Conservation (phyloP, 2,797 vertebrate species). For the Nyctalus aviator region DNA sequence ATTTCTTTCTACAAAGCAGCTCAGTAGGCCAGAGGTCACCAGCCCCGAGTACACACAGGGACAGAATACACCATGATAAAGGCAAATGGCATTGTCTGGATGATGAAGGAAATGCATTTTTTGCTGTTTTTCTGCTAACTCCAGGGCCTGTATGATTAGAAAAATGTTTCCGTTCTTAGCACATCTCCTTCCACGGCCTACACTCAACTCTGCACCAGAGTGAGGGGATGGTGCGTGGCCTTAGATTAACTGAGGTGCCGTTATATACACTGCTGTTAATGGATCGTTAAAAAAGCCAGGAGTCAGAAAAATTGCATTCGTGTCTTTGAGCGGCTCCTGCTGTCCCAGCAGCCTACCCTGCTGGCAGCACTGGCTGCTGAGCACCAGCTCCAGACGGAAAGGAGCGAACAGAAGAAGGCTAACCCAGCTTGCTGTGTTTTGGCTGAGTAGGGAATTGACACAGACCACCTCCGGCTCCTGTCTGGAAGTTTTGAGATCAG, state of each 20-base stretch:
- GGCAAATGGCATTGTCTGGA: background rate
- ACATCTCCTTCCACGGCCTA: background rate
- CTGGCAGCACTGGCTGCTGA: conserved; percentile 73
- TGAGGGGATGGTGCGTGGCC: conserved; percentile 17
- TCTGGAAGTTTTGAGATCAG: conserved; percentile 84
- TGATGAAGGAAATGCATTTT: background rate
- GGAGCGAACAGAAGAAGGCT: conserved; percentile 70
- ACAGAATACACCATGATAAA: background rate
- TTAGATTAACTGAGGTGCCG: conserved; percentile 67
- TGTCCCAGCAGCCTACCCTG: conserved; percentile 76
- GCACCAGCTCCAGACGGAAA: conserved; percentile 60
- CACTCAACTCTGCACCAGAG: background rate
- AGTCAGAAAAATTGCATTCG: conserved; percentile 67
- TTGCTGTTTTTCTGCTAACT: conserved; percentile 13
- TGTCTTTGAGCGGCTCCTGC: conserved; percentile 71
- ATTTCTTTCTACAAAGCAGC: background rate
- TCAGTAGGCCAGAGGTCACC: background rate
- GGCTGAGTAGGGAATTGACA: conserved; percentile 84
- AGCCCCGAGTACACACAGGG: background rate
- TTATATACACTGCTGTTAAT: conserved; percentile 63
- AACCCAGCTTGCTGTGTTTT: conserved; percentile 73
- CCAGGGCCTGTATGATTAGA: background rate
- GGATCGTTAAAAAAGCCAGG: conserved; percentile 73
- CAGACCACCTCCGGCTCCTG: conserved; percentile 82
- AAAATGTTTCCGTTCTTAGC: background rate